These are phyloP conservation scores for Ataeniobius toweri DNA, from an alignment of 2,797 vertebrate species.

Conservation along the genomic window DNA sequence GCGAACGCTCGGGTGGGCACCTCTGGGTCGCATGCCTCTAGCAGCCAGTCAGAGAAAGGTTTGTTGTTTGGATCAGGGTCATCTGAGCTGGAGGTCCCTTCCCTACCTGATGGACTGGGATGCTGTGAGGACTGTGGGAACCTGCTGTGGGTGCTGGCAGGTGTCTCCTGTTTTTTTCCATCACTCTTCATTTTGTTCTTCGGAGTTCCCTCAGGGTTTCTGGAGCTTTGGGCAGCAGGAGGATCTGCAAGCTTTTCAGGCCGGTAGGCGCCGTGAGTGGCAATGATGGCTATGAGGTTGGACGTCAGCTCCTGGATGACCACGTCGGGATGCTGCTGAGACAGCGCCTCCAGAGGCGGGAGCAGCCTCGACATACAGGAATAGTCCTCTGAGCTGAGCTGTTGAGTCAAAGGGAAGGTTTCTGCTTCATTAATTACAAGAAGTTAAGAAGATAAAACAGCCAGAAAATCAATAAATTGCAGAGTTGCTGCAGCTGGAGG, in stretches of 20 bases:
- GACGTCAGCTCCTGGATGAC: slow-evolving; percentile 87
- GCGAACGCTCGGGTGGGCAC: slow-evolving; percentile 85
- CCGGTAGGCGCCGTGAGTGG: slow-evolving; percentile 85
- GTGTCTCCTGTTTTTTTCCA: not conserved
- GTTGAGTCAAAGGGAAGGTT: not conserved
- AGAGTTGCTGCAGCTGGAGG: not conserved
- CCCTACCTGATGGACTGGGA: slow-evolving; percentile 5
- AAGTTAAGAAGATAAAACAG: not conserved
- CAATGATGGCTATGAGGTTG: slow-evolving; percentile 85
- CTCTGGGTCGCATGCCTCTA: slow-evolving; percentile 86
- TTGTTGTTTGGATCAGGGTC: slow-evolving; percentile 5
- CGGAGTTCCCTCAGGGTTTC: not conserved
- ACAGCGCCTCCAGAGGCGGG: slow-evolving; percentile 82
- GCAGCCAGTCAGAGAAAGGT: slow-evolving; percentile 74
- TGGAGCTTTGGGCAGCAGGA: not conserved
- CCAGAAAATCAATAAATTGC: not conserved
- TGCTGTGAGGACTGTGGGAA: not conserved
- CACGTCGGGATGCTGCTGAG: slow-evolving; percentile 80
- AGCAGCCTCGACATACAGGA: slow-evolving; percentile 81
- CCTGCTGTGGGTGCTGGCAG: not conserved
- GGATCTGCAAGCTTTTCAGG: slow-evolving; percentile 44
- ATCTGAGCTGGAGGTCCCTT: not conserved
- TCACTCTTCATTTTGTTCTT: not conserved
- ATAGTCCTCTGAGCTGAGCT: slow-evolving; percentile 86
- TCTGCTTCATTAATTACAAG: too few relatives aligned